phyloP scores from a whole-genome alignment of 2,888 invertebrate species.

The Idaea dimidiata region DNA sequence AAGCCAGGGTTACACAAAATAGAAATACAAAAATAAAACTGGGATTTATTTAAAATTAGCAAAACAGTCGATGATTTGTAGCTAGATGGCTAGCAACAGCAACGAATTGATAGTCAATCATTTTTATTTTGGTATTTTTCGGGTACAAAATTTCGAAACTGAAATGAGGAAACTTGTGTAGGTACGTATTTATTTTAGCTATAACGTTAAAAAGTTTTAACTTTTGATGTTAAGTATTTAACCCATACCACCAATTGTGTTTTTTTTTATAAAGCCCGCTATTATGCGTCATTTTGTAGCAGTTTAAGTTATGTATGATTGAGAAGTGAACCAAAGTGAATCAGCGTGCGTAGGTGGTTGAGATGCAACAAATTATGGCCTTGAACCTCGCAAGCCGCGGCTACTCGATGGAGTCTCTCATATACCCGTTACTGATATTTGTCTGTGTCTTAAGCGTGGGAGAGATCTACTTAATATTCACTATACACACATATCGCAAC shows the following conservation, averaged over 20 bases:
- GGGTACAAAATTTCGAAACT: background rate
- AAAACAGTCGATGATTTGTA: conserved; percentile 34
- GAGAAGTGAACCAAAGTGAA: conserved; percentile 57
- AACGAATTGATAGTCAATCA: conserved; percentile 37
- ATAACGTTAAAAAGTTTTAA: background rate
- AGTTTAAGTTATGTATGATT: conserved; percentile 49
- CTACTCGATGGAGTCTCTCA: conserved; percentile 35
- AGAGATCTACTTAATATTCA: conserved; percentile 40
- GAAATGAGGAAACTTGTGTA: background rate
- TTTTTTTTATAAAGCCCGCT: conserved; percentile 6
- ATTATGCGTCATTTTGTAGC: conserved; percentile 47
- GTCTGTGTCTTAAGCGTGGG: conserved; percentile 43
- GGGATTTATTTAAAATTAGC: conserved; percentile 48
- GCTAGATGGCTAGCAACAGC: background rate
- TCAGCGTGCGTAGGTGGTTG: conserved; percentile 64
- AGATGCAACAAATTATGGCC: conserved; percentile 64
- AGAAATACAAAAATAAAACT: conserved; percentile 62
- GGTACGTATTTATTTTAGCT: no score
- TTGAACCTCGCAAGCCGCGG: conserved; percentile 53
- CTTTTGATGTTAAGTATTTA: background rate
- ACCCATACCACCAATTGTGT: no score
- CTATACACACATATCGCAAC: conserved; percentile 15
- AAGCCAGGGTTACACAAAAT: conserved; percentile 68
- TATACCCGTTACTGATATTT: conserved; percentile 38
- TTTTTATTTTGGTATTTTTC: conserved; percentile 7